phyloP scores from a whole-genome alignment of 1,140 invertebrate genomes.

The Pseudomyrmex flavicornis region DNA sequence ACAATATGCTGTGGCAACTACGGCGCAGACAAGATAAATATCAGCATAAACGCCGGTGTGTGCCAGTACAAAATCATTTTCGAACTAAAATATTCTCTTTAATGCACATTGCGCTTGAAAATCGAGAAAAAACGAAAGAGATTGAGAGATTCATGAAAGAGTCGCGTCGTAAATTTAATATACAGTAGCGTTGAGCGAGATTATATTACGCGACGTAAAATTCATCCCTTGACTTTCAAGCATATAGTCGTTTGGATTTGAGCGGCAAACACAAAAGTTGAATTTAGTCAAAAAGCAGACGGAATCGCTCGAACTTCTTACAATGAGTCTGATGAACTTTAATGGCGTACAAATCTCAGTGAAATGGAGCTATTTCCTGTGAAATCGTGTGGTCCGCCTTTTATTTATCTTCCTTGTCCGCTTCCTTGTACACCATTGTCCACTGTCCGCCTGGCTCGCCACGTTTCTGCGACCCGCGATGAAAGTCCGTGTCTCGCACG shows the following conservation, averaged over 20 bases:
- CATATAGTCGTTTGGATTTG: neutral
- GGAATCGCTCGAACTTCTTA: slow-evolving; percentile 64
- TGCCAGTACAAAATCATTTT: neutral
- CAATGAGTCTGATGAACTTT: slow-evolving; percentile 62
- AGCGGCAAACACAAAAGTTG: neutral
- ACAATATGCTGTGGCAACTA: slow-evolving; percentile 27
- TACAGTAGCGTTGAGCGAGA: neutral
- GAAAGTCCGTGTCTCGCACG: slow-evolving; percentile 1
- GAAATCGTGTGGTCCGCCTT: slow-evolving; percentile 53
- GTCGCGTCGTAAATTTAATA: too few relatives aligned
- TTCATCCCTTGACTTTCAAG: neutral
- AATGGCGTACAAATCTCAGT: slow-evolving; percentile 75
- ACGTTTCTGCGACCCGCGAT: slow-evolving; percentile 41
- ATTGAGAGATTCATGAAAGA: neutral
- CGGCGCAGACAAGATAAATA: slow-evolving; percentile 30
- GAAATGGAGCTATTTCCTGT: slow-evolving; percentile 71
- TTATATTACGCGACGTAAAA: neutral
- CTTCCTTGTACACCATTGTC: neutral
- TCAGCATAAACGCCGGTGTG: slow-evolving; percentile 11
- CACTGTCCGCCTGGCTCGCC: neutral
- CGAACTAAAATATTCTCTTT: neutral
- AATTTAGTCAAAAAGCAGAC: slow-evolving; percentile 48
- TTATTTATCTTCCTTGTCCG: slow-evolving; percentile 19
- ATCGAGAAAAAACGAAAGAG: neutral
- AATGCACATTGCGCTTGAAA: neutral